Conservation (phyloP, 2,888 invertebrate genomes). For the Saturnia pavonia region DNA sequence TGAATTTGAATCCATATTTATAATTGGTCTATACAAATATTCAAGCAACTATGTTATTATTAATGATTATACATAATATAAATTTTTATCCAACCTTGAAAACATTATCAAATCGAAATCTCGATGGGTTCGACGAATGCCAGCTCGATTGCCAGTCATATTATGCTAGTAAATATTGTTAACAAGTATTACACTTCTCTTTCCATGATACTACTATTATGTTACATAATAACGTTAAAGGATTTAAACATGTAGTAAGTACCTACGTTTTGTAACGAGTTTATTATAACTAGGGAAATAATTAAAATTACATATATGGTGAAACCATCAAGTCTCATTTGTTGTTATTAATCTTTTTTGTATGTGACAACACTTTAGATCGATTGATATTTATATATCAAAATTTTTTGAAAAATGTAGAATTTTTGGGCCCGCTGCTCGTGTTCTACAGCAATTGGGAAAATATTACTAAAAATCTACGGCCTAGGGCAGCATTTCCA, state of each 20-base stretch:
- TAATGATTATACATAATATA: conserved; percentile 20
- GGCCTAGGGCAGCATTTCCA: no score
- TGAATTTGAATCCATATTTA: conserved; percentile 39
- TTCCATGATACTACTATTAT: neutral
- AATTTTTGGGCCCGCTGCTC: neutral
- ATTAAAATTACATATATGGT: neutral
- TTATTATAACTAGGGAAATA: neutral
- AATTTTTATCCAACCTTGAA: conserved; percentile 12
- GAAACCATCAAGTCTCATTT: neutral
- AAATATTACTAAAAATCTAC: no score
- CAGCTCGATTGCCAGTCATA: neutral
- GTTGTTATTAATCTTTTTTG: conserved; percentile 12
- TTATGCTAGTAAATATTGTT: neutral
- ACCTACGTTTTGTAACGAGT: no score
- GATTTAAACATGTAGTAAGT: neutral
- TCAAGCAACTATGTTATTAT: neutral
- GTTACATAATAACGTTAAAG: neutral
- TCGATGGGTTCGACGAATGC: conserved; percentile 25
- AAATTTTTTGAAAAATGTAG: neutral
- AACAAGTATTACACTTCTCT: no score
- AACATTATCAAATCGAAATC: conserved; percentile 23
- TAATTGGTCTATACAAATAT: neutral
- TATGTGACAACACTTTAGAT: conserved; percentile 9
- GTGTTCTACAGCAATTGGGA: no score
- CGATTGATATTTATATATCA: neutral